phyloP scores from a whole-genome alignment of 2,113 vertebrate species.

The Ciconia boyciana region DNA sequence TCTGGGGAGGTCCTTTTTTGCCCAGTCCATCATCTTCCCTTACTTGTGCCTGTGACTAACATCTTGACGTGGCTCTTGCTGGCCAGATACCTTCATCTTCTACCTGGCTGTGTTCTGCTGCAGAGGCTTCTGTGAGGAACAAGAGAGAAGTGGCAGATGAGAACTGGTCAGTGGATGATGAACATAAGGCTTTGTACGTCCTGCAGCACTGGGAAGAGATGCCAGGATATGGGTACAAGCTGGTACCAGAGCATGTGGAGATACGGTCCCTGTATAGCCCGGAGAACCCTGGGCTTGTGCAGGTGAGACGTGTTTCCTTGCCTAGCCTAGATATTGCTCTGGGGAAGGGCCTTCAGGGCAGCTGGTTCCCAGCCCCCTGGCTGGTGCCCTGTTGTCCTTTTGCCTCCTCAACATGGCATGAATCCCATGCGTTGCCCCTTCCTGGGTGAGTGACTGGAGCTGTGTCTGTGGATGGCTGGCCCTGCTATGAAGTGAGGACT shows the following conservation, averaged over 20 bases:
- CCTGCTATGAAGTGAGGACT: neutral
- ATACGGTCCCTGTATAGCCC: conserved; percentile 79
- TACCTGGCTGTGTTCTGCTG: neutral
- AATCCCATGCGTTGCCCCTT: neutral
- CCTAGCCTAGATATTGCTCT: neutral
- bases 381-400: neutral
- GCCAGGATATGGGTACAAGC: conserved; percentile 79
- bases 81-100: neutral
- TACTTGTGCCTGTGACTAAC: neutral
- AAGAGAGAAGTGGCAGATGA: conserved; percentile 62
- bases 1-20: neutral
- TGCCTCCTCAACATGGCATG: neutral
- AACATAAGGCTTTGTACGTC: conserved; percentile 85
- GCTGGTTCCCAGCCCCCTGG: neutral
- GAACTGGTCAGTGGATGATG: conserved; percentile 70
- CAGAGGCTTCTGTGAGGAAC: conserved; percentile 76
- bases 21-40: neutral
- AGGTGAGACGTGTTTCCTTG: conserved; percentile 70
- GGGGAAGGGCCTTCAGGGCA: neutral
- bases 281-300: conserved; percentile 83
- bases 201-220: conserved; percentile 89
- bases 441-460: neutral
- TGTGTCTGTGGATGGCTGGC: neutral
- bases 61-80: neutral
- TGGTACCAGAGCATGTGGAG: conserved; percentile 92